A percentile compares a stretch with the other conserved stretches of the same genome.
These are phyloP conservation scores for Catharus minimus DNA, from an alignment of 2,113 vertebrate species.

Conservation along the genomic window DNA sequence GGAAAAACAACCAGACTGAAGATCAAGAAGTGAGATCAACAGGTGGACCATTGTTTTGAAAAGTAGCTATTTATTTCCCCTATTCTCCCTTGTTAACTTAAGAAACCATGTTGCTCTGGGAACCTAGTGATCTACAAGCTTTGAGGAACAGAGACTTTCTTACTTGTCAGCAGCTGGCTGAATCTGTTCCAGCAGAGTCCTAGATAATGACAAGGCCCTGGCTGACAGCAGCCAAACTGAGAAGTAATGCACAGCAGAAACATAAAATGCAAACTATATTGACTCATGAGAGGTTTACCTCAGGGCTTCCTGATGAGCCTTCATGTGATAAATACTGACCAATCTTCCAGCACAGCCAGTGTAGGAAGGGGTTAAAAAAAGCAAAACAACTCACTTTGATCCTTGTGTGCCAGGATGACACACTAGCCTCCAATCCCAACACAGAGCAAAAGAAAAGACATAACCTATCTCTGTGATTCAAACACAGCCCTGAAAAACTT, in stretches of 20 bases:
- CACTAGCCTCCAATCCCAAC: fast-evolving
- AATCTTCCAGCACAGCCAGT: neutral
- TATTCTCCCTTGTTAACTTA: neutral
- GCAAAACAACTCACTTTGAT: neutral
- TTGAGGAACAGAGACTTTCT: neutral
- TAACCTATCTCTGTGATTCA: fast-evolving
- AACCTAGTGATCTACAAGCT: neutral
- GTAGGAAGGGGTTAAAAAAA: neutral
- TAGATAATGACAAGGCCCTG: neutral
- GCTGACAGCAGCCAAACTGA: neutral
- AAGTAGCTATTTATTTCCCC: neutral
- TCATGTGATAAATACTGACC: neutral
- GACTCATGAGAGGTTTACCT: neutral
- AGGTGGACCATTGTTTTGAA: neutral
- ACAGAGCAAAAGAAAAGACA: neutral
- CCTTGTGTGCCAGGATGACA: neutral
- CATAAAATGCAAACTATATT: neutral
- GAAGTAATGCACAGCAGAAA: neutral
- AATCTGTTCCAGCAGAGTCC: neutral
- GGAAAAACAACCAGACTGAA: neutral
- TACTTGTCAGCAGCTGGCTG: neutral
- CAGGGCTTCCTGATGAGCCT: fast-evolving
- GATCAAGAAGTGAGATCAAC: neutral
- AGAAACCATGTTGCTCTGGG: neutral
- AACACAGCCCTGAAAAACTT: neutral